Evolutionary conservation across 2,113 vertebrate genomes (phyloP).

Genomic region (Anhinga rufa): DNA sequence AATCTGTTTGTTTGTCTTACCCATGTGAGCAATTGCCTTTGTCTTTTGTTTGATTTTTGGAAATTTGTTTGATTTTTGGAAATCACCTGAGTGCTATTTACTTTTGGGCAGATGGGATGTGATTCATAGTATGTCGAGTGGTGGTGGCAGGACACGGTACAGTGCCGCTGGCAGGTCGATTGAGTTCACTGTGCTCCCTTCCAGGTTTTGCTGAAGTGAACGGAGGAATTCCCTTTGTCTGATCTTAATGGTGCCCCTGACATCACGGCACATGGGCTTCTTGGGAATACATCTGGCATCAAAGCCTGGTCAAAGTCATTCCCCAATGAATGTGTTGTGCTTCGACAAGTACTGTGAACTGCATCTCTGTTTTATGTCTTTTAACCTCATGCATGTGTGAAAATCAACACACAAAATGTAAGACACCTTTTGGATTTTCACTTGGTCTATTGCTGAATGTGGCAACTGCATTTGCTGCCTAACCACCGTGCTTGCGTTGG

Average conservation of each 20-base stretch:
- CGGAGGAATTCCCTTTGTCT: neutral
- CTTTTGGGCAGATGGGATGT: neutral
- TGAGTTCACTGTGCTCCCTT: neutral
- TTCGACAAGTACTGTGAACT: neutral
- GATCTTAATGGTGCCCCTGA: neutral
- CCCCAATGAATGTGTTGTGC: too few relatives aligned
- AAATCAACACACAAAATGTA: neutral
- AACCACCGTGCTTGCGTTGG: rapidly evolving
- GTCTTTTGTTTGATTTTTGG: neutral
- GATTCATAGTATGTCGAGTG: rapidly evolving
- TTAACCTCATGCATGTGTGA: neutral
- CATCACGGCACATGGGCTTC: neutral
- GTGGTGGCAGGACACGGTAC: neutral
- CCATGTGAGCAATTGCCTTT: neutral
- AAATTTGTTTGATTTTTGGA: neutral
- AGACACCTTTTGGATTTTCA: neutral
- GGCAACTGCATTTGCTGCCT: rapidly evolving
- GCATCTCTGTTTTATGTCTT: neutral
- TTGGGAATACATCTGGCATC: neutral
- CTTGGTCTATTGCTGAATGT: neutral
- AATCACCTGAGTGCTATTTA: neutral
- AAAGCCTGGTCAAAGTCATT: neutral
- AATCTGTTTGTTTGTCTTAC: neutral
- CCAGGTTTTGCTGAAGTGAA: neutral
- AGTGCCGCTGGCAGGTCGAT: neutral